Conservation (phyloP, 2,888 invertebrate species). For the Noctua pronuba region DNA sequence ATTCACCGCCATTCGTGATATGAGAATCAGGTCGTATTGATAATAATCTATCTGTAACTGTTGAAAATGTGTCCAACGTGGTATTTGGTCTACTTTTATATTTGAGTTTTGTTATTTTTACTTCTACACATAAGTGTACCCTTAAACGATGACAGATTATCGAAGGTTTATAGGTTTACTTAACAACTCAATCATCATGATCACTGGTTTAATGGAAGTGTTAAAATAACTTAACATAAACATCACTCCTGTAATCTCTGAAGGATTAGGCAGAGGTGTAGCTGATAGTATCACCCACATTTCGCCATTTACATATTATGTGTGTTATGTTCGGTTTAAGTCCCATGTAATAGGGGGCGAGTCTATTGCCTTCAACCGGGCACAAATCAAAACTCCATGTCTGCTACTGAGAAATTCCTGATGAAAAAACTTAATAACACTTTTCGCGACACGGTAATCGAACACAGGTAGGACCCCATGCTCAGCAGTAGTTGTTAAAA, state of each 20-base stretch:
- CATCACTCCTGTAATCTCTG: too few relatives aligned
- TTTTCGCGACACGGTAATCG: too few relatives aligned
- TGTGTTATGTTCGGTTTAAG: too few relatives aligned
- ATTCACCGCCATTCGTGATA: conserved; percentile 52
- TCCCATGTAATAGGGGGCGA: too few relatives aligned
- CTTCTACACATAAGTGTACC: not conserved
- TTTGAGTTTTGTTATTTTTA: not conserved
- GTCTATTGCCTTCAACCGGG: too few relatives aligned
- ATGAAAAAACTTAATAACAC: too few relatives aligned
- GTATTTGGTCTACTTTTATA: not conserved
- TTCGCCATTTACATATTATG: too few relatives aligned
- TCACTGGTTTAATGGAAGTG: not conserved
- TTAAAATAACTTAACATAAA: not conserved
- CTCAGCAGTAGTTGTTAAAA: not conserved
- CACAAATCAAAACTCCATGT: too few relatives aligned
- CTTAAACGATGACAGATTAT: not conserved
- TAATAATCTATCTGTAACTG: conserved; percentile 44
- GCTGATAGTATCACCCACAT: too few relatives aligned
- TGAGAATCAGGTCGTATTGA: conserved; percentile 48
- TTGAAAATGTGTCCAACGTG: conserved; percentile 30
- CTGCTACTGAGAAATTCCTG: too few relatives aligned
- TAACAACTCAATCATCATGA: not conserved
- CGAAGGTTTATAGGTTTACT: not conserved
- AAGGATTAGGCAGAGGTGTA: too few relatives aligned
- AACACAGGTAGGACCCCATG: too few relatives aligned